Evolutionary conservation across 2,113 vertebrate genomes (phyloP), one percentile per base, ranked within the genome.

Genomic region (Cromileptes altivelis): DNA sequence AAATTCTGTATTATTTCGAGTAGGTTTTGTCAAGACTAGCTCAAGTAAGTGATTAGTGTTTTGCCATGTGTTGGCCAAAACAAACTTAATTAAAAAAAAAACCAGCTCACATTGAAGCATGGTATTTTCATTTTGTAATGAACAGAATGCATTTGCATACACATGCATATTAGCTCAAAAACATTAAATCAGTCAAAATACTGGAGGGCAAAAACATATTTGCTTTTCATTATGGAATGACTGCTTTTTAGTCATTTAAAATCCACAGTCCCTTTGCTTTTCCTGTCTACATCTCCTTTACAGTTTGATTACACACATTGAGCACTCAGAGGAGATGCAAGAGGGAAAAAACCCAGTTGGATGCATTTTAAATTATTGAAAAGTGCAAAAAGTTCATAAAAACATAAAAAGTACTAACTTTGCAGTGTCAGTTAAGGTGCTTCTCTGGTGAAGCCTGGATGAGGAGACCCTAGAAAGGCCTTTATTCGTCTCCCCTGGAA

Each of bases 401-500:
- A 65, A n/a, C 62, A 55, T 55, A 8, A 61, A 19, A 61, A 62
- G 33, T 6, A 13, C 27, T 1, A 30, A 67, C n/a, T 75, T 76
- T 53, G 37, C 67, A 57, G 42, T 42, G 52, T 72, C 9, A 52
- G 6, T 53, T 50, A 19, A 64, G 40, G n/a, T 47, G 78, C 33
- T 50, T 68, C 27, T 68, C 47, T 55, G 17, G 13, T 21, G 37
- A 47, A 33, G 25, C 45, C 3, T 40, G 74, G 49, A 62, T 62
- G 62, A 21, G 52, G 47, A 77, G 49, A 21, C 49, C 69, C 25
- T 21, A 55, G 21, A 78, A 47, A 76, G 13, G 23, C 17, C 42
- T 42, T n/a, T 61, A 76, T 76, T 68, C 67, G 27, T 57, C 57
- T 72, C 7, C 42, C 11, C 42, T 45, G 42, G 11, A 45, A 45